phyloP scores from a whole-genome alignment of 1,140 invertebrate genomes.

The Drosophila ercepeae region DNA sequence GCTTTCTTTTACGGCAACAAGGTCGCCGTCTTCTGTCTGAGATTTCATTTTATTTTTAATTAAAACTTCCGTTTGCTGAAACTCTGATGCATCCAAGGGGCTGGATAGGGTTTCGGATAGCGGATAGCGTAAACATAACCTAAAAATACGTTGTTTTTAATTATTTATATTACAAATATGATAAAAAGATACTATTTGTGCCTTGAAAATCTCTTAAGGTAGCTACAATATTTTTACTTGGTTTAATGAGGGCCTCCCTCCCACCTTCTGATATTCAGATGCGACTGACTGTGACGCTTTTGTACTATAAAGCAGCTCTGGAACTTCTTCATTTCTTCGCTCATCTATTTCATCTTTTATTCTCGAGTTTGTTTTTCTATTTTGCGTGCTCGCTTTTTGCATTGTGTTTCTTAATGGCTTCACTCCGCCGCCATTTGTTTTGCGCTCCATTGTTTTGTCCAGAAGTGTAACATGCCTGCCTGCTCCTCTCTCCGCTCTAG shows the following conservation, averaged over 20 bases:
- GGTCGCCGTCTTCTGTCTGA: constrained; percentile 41
- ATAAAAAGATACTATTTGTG: background rate
- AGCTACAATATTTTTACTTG: constrained; percentile 41
- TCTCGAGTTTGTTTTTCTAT: constrained; percentile 25
- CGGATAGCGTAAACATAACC: too few relatives aligned
- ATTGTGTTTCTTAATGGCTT: constrained; percentile 72
- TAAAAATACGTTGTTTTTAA: too few relatives aligned
- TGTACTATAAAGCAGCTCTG: constrained; percentile 43
- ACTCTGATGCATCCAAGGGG: too few relatives aligned
- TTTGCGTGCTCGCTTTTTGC: constrained; percentile 16
- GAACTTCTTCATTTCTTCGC: constrained; percentile 53
- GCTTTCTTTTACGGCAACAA: constrained; percentile 60
- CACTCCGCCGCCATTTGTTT: constrained; percentile 68
- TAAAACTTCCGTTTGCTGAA: constrained; percentile 67
- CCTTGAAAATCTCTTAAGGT: too few relatives aligned
- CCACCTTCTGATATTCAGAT: constrained; percentile 18
- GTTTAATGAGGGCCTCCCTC: background rate
- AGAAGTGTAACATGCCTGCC: constrained; percentile 26
- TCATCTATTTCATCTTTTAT: constrained; percentile 60
- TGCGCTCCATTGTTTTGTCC: constrained; percentile 52
- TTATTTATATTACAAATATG: too few relatives aligned
- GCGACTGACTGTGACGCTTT: constrained; percentile 49
- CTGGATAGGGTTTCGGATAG: too few relatives aligned
- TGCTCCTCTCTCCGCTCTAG: background rate
- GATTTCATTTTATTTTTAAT: constrained; percentile 37